These are phyloP conservation scores for Thaumatotibia leucotreta DNA, from an alignment of 1,140 invertebrate species.

Conservation along the genomic window DNA sequence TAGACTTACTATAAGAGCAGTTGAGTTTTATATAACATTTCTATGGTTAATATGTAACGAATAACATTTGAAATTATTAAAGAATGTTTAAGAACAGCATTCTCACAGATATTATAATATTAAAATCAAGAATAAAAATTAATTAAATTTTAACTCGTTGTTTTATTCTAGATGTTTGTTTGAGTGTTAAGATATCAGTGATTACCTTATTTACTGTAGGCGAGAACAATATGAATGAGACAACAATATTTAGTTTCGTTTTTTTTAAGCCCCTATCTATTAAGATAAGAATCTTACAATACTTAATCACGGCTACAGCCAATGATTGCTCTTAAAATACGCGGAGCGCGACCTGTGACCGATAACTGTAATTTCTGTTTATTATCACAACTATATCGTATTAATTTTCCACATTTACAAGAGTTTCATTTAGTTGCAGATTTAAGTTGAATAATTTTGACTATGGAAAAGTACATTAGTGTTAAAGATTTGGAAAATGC, in stretches of 20 bases:
- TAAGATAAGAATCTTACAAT: background rate
- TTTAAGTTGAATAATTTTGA: background rate
- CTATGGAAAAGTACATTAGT: slow-evolving; percentile 81
- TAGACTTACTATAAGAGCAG: slow-evolving; percentile 62
- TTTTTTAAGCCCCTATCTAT: background rate
- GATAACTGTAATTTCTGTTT: slow-evolving; percentile 19
- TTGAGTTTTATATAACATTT: slow-evolving; percentile 72
- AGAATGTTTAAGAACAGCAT: slow-evolving; percentile 61
- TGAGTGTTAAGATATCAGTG: background rate
- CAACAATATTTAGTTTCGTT: background rate
- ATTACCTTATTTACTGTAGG: background rate
- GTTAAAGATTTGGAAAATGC: slow-evolving; percentile 89
- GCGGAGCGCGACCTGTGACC: background rate
- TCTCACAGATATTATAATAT: slow-evolving; percentile 67
- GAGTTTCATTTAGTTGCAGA: background rate
- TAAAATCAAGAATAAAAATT: slow-evolving; percentile 68
- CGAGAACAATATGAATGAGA: background rate
- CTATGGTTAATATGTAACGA: slow-evolving; percentile 67
- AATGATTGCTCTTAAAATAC: background rate
- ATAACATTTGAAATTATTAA: slow-evolving; percentile 67
- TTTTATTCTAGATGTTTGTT: slow-evolving; percentile 35
- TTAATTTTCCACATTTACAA: background rate
- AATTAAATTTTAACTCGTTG: slow-evolving; percentile 44
- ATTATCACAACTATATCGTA: slow-evolving; percentile 25
- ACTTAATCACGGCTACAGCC: background rate